Conservation (phyloP, 2,888 invertebrate species). For the Nomada flava region DNA sequence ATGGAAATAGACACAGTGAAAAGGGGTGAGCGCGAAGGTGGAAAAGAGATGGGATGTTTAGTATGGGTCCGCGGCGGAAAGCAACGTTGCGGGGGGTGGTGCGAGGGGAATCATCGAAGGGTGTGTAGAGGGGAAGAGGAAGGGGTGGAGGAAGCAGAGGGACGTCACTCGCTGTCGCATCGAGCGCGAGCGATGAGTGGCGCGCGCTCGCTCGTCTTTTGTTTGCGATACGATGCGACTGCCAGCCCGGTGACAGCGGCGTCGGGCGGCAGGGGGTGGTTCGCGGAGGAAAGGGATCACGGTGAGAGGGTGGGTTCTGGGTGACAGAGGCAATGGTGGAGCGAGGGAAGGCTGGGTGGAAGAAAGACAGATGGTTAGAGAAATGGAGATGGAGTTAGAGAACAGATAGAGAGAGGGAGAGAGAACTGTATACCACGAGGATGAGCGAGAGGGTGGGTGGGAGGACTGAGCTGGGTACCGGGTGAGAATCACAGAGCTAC, state of each 20-base stretch:
- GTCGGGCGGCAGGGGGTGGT: conserved; percentile 58
- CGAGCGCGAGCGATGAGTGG: conserved; percentile 81
- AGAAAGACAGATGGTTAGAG: conserved; percentile 14
- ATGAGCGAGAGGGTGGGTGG: conserved; percentile 41
- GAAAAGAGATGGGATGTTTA: conserved; percentile 36
- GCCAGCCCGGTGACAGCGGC: conserved; percentile 74
- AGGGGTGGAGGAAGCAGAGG: conserved; percentile 61
- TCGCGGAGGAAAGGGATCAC: conserved; percentile 53
- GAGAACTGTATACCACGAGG: conserved; percentile 31
- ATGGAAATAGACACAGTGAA: conserved; percentile 9
- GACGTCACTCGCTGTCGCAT: conserved; percentile 83
- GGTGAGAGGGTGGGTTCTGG: conserved; percentile 37
- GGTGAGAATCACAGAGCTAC: conserved; percentile 77
- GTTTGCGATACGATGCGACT: conserved; percentile 82
- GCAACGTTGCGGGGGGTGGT: conserved; percentile 21
- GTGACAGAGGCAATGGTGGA: conserved; percentile 45
- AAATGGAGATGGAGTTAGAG: not conserved
- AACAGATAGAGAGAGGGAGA: not conserved
- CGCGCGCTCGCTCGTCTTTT: conserved; percentile 83
- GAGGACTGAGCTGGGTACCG: conserved; percentile 68
- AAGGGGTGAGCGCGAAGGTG: conserved; percentile 33
- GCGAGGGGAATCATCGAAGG: conserved; percentile 17
- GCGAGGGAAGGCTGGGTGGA: conserved; percentile 34
- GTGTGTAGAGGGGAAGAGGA: conserved; percentile 36
- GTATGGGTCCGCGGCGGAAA: conserved; percentile 45